Conservation (phyloP, 2,888 invertebrate genomes). For the Caenorhabditis angaria region DNA sequence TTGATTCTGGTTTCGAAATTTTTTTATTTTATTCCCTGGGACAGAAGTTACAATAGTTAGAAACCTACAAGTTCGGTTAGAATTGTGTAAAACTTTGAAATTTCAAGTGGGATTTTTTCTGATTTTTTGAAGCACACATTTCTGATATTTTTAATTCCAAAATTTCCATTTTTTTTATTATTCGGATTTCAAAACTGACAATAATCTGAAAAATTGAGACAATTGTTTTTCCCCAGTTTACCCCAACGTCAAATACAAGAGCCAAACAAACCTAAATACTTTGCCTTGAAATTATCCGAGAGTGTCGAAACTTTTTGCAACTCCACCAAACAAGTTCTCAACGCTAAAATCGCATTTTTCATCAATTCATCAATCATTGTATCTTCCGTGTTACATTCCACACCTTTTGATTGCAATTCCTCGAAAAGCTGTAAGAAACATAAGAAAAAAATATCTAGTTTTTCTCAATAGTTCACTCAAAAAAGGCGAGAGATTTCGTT, state of each 20-base stretch:
- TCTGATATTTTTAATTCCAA: background rate
- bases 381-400: constrained; percentile 31
- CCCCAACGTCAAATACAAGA: too few species aligned
- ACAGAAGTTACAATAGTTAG: too few species aligned
- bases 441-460: background rate
- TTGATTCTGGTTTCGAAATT: background rate
- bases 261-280: constrained; percentile 29
- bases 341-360: constrained; percentile 26
- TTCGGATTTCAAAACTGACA: too few species aligned
- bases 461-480: background rate
- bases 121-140: background rate
- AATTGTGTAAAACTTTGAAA: too few species aligned
- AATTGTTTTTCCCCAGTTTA: too few species aligned
- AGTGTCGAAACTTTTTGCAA: constrained; percentile 32
- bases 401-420: constrained; percentile 31
- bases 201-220: too few species aligned
- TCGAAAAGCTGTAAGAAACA: constrained; percentile 42
- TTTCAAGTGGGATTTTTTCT: background rate
- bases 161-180: background rate
- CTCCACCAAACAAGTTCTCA: constrained; percentile 46
- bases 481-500: background rate
- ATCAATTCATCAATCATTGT: constrained; percentile 39
- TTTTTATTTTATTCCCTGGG: background rate
- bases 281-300: constrained; percentile 32
- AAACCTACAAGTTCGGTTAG: too few species aligned